These are phyloP conservation scores for Parasteatoda tepidariorum DNA, from an alignment of 1,140 invertebrate species.

Conservation along the genomic window DNA sequence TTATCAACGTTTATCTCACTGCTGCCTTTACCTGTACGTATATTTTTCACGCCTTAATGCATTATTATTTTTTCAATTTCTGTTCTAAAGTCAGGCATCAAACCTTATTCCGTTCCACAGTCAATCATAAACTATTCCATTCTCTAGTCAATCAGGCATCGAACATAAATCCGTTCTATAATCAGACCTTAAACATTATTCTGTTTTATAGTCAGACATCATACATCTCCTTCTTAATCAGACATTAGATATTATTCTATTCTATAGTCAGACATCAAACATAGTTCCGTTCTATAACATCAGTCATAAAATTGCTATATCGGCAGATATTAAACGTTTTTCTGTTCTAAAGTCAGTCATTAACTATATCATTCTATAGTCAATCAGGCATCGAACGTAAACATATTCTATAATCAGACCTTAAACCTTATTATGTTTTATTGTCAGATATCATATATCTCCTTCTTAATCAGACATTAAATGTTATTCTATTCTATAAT, in stretches of 20 bases:
- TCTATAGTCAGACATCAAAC: too few relatives aligned
- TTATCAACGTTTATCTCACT: neutral
- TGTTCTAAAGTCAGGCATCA: neutral
- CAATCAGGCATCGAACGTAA: neutral
- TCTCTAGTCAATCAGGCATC: neutral
- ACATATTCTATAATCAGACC: neutral
- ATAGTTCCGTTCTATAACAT: too few relatives aligned
- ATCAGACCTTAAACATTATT: too few relatives aligned
- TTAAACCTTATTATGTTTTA: too few relatives aligned
- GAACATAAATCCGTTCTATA: neutral
- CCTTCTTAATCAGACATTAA: too few relatives aligned
- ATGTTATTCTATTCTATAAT: too few relatives aligned
- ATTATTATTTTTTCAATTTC: neutral
- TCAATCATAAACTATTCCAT: neutral
- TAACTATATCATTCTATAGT: neutral
- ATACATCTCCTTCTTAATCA: too few relatives aligned
- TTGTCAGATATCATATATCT: too few relatives aligned
- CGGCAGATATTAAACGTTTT: neutral
- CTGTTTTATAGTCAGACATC: too few relatives aligned
- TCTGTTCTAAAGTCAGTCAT: neutral
- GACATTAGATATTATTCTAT: too few relatives aligned
- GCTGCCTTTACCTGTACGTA: slow-evolving; percentile 14
- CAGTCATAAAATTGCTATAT: too few relatives aligned
- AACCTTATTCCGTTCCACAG: neutral
- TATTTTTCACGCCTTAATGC: neutral